phyloP scores from a whole-genome alignment of 2,113 vertebrate species.

The Porphyrio hochstetteri region DNA sequence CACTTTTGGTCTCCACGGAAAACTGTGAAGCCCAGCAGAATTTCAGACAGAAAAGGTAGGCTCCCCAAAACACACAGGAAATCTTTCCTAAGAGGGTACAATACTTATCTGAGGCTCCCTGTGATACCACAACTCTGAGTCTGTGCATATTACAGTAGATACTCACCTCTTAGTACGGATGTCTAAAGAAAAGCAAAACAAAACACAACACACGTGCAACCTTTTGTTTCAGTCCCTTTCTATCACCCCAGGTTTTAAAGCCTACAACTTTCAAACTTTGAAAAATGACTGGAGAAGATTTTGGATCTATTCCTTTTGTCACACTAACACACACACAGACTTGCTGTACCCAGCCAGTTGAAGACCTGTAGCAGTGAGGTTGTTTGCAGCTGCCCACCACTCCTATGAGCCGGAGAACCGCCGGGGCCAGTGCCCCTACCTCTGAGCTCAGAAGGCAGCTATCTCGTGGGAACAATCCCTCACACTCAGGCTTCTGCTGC shows the following conservation, averaged over 20 bases:
- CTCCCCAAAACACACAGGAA: not conserved
- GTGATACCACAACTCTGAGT: not conserved
- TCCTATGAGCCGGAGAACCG: rapidly evolving
- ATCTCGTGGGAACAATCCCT: not conserved
- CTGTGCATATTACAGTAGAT: not conserved
- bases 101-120: not conserved
- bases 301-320: not conserved
- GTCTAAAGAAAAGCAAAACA: too few relatives aligned
- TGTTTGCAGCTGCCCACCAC: rapidly evolving
- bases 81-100: rapidly evolving
- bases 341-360: rapidly evolving
- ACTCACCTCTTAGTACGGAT: rapidly evolving
- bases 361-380: rapidly evolving
- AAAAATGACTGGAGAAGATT: not conserved
- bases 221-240: not conserved
- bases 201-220: not conserved
- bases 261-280: not conserved
- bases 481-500: not conserved
- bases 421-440: not conserved
- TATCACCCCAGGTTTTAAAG: not conserved
- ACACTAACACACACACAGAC: not conserved
- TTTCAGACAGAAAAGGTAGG: not conserved
- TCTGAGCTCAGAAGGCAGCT: rapidly evolving
- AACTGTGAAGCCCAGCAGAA: not conserved
- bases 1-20: not conserved